Evolutionary conservation across 2,797 vertebrate species (phyloP).

Genomic region (Enteromius unitaeniatus): DNA sequence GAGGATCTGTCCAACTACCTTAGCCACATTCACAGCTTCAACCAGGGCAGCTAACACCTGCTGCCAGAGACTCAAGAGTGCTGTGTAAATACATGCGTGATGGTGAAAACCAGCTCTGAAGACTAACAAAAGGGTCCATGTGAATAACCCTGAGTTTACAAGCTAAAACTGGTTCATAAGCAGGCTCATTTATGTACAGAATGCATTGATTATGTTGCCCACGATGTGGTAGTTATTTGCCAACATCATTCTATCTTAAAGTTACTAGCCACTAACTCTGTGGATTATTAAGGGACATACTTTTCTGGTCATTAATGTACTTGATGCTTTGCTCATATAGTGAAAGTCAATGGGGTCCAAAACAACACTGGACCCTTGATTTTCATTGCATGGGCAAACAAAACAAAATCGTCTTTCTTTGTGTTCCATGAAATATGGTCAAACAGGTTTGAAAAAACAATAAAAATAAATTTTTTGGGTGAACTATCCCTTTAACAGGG

Average conservation of each 20-base stretch:
- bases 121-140: not conserved
- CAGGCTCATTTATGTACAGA: not conserved
- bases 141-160: slow-evolving; percentile 20
- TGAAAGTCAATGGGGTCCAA: not conserved
- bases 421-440: not conserved
- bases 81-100: not conserved
- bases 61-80: slow-evolving; percentile 19
- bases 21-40: slow-evolving; percentile 83
- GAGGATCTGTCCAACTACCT: slow-evolving; percentile 86
- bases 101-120: slow-evolving; percentile 1
- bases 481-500: slow-evolving; percentile 1
- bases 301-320: not conserved
- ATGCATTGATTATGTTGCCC: not conserved
- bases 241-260: not conserved
- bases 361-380: not conserved
- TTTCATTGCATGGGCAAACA: not conserved
- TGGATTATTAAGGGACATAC: not conserved
- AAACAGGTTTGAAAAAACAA: not conserved
- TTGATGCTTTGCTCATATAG: not conserved
- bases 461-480: not conserved
- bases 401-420: not conserved
- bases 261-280: not conserved
- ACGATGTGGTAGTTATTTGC: slow-evolving; percentile 1
- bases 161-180: not conserved
- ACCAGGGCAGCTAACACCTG: slow-evolving; percentile 79